phyloP scores from a whole-genome alignment of 2,888 invertebrate genomes.

The Caradrina kadenii region DNA sequence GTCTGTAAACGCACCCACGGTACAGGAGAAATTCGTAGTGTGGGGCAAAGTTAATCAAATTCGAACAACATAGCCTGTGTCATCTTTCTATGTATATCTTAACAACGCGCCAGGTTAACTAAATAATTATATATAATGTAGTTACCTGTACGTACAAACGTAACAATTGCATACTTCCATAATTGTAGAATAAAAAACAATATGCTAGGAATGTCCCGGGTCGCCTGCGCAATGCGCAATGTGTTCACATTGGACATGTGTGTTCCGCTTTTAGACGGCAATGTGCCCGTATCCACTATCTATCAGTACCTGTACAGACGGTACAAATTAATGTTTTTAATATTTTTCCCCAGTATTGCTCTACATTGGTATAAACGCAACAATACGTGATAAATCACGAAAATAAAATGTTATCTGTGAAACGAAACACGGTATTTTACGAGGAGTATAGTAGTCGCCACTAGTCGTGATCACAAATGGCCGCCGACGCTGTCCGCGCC shows the following conservation, averaged over 20 bases:
- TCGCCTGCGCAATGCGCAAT: constrained; percentile 23
- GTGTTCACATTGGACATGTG: constrained; percentile 47
- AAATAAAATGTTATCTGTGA: constrained; percentile 19
- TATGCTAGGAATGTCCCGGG: constrained; percentile 40
- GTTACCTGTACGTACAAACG: background rate
- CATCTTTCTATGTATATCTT: too few relatives aligned
- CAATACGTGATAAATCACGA: constrained; percentile 26
- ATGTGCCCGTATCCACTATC: constrained; percentile 1
- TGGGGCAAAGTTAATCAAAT: too few relatives aligned
- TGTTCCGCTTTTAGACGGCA: constrained; percentile 34
- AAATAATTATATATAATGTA: too few relatives aligned
- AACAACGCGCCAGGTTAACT: too few relatives aligned
- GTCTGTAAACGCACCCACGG: too few relatives aligned
- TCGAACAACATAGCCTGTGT: too few relatives aligned
- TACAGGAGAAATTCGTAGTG: too few relatives aligned
- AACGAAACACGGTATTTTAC: constrained; percentile 26
- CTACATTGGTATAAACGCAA: background rate
- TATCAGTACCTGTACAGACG: background rate
- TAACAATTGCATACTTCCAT: constrained; percentile 38
- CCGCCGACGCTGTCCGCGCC: too few relatives aligned
- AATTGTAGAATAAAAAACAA: constrained; percentile 27
- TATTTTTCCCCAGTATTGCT: background rate
- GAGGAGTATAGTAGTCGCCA: too few relatives aligned
- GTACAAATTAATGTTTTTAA: background rate
- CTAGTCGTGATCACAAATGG: too few relatives aligned